Evolutionary conservation across 2,888 invertebrate species (phyloP).

Genomic region (Lycophotia porphyrea): DNA sequence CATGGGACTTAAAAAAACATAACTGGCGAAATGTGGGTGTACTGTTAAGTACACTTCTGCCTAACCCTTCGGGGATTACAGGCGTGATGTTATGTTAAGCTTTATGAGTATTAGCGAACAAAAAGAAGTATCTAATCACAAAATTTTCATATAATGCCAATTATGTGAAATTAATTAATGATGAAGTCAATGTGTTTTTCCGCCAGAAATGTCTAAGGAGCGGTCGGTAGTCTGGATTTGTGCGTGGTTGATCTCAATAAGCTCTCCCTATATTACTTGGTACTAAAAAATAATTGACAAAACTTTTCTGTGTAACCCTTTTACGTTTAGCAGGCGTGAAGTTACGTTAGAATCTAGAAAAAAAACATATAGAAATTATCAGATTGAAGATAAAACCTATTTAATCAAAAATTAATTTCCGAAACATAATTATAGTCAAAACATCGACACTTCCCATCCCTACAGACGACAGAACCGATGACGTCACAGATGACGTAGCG

Average conservation of each 20-base stretch:
- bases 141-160: too few relatives aligned
- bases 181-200: neutral
- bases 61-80: too few relatives aligned
- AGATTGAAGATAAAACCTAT: accelerated
- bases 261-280: neutral
- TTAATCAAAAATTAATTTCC: neutral
- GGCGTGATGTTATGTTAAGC: too few relatives aligned
- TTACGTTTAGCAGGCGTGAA: neutral
- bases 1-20: too few relatives aligned
- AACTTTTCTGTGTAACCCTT: neutral
- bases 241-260: neutral
- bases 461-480: conserved; percentile 43
- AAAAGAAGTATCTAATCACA: too few relatives aligned
- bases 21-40: too few relatives aligned
- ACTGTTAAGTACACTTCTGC: too few relatives aligned
- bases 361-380: accelerated
- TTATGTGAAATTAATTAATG: too few relatives aligned
- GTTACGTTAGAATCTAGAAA: neutral
- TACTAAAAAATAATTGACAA: neutral
- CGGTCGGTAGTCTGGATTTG: neutral
- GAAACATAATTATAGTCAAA: neutral
- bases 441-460: conserved; percentile 27
- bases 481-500: conserved; percentile 59
- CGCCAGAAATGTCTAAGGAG: neutral
- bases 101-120: too few relatives aligned